Percentiles rank a stretch among this genome's conserved stretches.
phyloP scores from a whole-genome alignment of 1,140 invertebrate genomes.

The Drosophila kanapiae region DNA sequence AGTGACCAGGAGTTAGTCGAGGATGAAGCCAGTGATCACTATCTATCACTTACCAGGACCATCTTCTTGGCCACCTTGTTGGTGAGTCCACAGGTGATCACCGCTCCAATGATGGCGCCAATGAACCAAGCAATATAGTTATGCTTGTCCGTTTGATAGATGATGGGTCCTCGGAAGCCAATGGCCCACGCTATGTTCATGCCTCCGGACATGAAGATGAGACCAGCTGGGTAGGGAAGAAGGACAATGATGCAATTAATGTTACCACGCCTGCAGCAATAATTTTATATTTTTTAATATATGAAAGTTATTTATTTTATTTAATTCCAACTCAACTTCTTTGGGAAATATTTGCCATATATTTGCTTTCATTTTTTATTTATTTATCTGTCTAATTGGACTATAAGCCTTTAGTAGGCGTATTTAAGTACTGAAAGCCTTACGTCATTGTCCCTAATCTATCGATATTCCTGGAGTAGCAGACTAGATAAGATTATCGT shows the following conservation, averaged over 20 bases:
- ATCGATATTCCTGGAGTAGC: conserved; percentile 2
- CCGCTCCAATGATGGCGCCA: conserved; percentile 59
- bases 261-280: too few relatives aligned
- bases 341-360: too few relatives aligned
- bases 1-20: fast-evolving
- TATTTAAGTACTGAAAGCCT: neutral
- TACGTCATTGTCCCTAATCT: conserved; percentile 22
- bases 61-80: conserved; percentile 63
- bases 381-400: too few relatives aligned
- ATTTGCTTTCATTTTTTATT: neutral
- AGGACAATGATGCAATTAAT: too few relatives aligned
- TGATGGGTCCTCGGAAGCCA: conserved; percentile 32
- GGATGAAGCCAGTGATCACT: neutral
- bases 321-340: too few relatives aligned
- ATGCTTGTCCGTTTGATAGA: neutral
- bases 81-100: conserved; percentile 36
- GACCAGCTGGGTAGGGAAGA: conserved; percentile 28
- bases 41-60: conserved; percentile 43
- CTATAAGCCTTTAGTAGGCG: too few relatives aligned
- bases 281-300: too few relatives aligned
- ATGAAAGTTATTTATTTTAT: too few relatives aligned
- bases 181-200: conserved; percentile 73
- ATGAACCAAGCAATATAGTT: conserved; percentile 66
- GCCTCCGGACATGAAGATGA: conserved; percentile 70
- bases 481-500: conserved; percentile 40